Base-by-base conservation (phyloP, 2,113 vertebrate genomes). In the Riparia riparia region DNA sequence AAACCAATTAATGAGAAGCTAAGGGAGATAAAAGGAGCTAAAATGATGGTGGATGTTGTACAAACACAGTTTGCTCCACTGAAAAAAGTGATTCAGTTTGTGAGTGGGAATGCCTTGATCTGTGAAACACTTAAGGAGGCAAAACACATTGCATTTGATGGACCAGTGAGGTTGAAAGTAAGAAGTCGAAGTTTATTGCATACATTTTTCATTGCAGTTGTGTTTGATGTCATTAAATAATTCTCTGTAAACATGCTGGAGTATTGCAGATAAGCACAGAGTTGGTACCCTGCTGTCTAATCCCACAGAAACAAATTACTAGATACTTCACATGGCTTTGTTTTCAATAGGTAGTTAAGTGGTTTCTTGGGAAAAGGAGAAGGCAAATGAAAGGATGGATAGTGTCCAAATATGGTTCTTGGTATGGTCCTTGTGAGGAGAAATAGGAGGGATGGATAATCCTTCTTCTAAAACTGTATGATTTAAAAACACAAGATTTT, bases 121-220 rank as follows among this genome's bases (percentile, higher is more conserved):
- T 99, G 99, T 77, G 99, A 99, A 80, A 99, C 98, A 14, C 84
- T 99, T 64, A 98, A 98, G 89, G 99, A 99, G 47, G 99, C 99
- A 24, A 98, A 97, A 60, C 98, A 95, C 2, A 61, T 99, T 44
- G 99, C 99, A 2, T 99, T 99, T 26, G 97, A 97, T 41, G 98
- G 98, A 58, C 95, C 97, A 17, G 98, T 98, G 44, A 98, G 99
- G 63, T 45, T 97, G 34, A 99, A 99, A 97, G 99, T 99, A 94
- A 98, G 97, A n/a, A 70, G 25, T 56, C 18, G 1, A 28, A 32
- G 69, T 92, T 80, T 61, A 3, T 60, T 84, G 14, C 19, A 0
- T 44, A 1, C 24, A 1, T 44, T 76, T 95, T 71, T 60, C 6
- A 44, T 63, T 81, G 47, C n/a, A 50, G 11, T 90, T 2, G 3